phyloP scores from a whole-genome alignment of 2,797 vertebrate species.

The Hippocampus kuda region DNA sequence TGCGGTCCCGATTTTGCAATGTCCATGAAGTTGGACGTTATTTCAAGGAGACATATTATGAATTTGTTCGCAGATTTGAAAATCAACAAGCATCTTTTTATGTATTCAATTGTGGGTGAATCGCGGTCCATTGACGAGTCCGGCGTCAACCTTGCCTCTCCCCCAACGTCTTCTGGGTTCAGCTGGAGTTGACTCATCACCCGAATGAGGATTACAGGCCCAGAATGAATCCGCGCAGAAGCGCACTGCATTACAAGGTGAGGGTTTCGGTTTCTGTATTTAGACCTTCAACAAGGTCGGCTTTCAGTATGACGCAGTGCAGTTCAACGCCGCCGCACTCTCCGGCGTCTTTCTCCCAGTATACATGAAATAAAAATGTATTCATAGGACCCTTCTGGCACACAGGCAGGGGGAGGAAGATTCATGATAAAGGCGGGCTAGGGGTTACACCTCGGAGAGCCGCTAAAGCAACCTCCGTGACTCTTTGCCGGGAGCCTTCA shows the following conservation, averaged over 20 bases:
- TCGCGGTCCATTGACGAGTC: too few relatives aligned
- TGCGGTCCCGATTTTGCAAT: constrained; percentile 15
- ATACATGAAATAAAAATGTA: not conserved
- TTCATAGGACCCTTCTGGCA: not conserved
- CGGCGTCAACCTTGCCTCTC: too few relatives aligned
- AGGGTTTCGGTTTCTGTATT: not conserved
- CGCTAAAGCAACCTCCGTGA: constrained; percentile 15
- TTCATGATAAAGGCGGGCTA: not conserved
- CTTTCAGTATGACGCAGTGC: not conserved
- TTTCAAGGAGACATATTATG: not conserved
- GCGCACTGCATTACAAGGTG: not conserved
- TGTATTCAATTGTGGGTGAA: too few relatives aligned
- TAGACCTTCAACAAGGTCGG: not conserved
- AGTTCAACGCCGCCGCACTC: not conserved
- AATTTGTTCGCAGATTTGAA: not conserved
- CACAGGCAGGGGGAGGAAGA: not conserved
- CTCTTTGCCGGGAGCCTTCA: constrained; percentile 19
- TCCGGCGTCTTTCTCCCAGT: not conserved
- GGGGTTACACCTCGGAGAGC: constrained; percentile 5
- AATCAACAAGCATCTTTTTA: too few relatives aligned
- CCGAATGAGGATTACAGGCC: not conserved
- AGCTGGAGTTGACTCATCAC: not conserved
- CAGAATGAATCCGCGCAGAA: not conserved
- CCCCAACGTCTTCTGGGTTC: not conserved
- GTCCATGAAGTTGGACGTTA: not conserved